These are phyloP conservation scores for Melipona bicolor DNA, from an alignment of 2,888 invertebrate genomes.

Conservation along the genomic window DNA sequence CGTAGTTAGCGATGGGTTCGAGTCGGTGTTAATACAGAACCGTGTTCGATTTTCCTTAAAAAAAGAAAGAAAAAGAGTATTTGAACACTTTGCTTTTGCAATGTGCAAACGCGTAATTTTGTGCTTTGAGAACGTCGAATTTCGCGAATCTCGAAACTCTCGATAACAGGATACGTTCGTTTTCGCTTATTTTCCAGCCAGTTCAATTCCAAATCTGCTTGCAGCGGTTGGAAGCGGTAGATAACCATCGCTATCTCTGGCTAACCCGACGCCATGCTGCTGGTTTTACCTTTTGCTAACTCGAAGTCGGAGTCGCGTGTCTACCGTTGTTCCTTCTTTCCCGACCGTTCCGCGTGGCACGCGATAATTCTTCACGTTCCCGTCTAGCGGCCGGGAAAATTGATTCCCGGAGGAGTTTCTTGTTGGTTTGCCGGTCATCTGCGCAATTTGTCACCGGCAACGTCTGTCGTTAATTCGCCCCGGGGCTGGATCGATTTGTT, in stretches of 20 bases:
- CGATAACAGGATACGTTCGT: not conserved
- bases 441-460: conserved; percentile 43
- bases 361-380: conserved; percentile 66
- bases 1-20: not conserved
- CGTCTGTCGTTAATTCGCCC: conserved; percentile 42
- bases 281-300: conserved; percentile 34
- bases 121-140: not conserved
- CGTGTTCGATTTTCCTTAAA: not conserved
- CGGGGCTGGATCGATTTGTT: conserved; percentile 23
- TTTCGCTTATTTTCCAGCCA: not conserved
- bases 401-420: conserved; percentile 62
- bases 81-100: too few species aligned
- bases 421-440: conserved; percentile 31
- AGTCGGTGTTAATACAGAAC: not conserved
- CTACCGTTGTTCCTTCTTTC: conserved; percentile 26
- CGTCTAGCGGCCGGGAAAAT: conserved; percentile 43
- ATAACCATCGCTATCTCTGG: not conserved
- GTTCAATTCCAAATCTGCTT: not conserved
- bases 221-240: not conserved
- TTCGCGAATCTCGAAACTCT: not conserved
- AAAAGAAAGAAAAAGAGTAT: too few species aligned
- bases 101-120: not conserved
- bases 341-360: conserved; percentile 13
- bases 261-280: not conserved
- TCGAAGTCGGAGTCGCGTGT: conserved; percentile 5